A percentile compares a stretch with the other conserved stretches of the same genome.
Evolutionary conservation across 2,888 invertebrate genomes (phyloP).

Genomic region (Lumbricus terrestris): DNA sequence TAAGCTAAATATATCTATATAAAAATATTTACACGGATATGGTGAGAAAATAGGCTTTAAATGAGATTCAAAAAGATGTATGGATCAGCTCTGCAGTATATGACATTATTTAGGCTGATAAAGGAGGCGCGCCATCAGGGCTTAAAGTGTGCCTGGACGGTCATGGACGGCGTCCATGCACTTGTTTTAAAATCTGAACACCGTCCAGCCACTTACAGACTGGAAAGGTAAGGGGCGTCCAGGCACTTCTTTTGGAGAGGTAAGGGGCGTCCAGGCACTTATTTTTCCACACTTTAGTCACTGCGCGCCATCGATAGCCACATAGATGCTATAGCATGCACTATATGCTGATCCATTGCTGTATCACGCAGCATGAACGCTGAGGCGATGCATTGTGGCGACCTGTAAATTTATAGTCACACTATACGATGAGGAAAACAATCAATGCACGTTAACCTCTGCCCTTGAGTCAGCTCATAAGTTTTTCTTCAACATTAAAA

Average conservation of each 20-base stretch:
- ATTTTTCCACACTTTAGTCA: too few relatives aligned
- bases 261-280: too few relatives aligned
- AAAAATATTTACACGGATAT: not conserved
- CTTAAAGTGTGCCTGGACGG: too few relatives aligned
- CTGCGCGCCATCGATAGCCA: too few relatives aligned
- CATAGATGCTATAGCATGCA: not conserved
- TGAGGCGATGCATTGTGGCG: not conserved
- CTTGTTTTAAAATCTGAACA: too few relatives aligned
- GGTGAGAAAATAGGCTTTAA: not conserved
- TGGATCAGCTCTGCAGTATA: not conserved
- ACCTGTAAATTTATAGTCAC: too few relatives aligned
- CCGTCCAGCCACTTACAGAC: too few relatives aligned
- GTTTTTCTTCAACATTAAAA: not conserved
- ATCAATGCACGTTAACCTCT: not conserved
- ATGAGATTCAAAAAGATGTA: not conserved
- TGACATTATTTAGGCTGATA: not conserved
- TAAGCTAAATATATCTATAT: not conserved
- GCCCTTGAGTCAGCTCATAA: not conserved
- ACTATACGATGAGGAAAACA: too few relatives aligned
- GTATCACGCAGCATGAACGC: not conserved
- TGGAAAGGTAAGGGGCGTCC: too few relatives aligned
- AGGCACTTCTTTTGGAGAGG: too few relatives aligned
- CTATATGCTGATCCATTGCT: not conserved
- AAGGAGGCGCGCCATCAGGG: too few relatives aligned
- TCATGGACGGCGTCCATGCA: too few relatives aligned